These are phyloP conservation scores for Pseudachorutes palmiensis DNA, from an alignment of 1,140 invertebrate species.

Conservation along the genomic window DNA sequence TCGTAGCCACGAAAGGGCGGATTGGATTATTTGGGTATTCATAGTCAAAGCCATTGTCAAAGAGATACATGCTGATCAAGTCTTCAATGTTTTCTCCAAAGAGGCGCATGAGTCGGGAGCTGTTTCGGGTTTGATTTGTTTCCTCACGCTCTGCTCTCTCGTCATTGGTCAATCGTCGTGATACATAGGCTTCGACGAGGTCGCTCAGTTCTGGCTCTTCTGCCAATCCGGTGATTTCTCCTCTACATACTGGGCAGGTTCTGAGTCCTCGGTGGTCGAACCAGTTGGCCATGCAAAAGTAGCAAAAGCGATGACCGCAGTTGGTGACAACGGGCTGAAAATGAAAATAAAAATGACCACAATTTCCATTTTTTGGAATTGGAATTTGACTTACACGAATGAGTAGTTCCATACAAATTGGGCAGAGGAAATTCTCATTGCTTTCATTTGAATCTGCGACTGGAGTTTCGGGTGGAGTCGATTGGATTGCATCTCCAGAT, in stretches of 20 bases:
- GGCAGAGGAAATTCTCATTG: slow-evolving; percentile 24
- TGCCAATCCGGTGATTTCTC: not conserved
- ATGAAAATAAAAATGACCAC: not conserved
- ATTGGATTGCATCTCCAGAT: too few relatives aligned
- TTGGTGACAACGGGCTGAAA: slow-evolving; percentile 17
- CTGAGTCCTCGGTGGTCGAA: not conserved
- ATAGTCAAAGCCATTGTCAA: too few relatives aligned
- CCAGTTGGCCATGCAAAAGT: slow-evolving; percentile 26
- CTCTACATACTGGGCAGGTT: slow-evolving; percentile 25
- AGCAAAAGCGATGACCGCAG: slow-evolving; percentile 27
- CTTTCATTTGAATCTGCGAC: not conserved
- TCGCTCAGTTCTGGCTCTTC: not conserved
- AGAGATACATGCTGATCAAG: too few relatives aligned
- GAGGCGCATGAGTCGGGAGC: not conserved
- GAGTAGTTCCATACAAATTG: slow-evolving; percentile 27
- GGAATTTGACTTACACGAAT: slow-evolving; percentile 21
- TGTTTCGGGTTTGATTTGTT: not conserved
- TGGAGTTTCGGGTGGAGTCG: not conserved
- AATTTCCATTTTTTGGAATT: not conserved
- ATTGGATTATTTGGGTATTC: too few relatives aligned
- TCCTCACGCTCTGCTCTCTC: not conserved
- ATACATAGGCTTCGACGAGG: not conserved
- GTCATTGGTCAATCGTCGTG: not conserved
- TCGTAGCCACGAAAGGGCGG: too few relatives aligned
- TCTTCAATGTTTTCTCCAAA: too few relatives aligned